These are phyloP conservation scores for Leucoraja ocellata DNA, from an alignment of 2,797 vertebrate species.

Conservation along the genomic window DNA sequence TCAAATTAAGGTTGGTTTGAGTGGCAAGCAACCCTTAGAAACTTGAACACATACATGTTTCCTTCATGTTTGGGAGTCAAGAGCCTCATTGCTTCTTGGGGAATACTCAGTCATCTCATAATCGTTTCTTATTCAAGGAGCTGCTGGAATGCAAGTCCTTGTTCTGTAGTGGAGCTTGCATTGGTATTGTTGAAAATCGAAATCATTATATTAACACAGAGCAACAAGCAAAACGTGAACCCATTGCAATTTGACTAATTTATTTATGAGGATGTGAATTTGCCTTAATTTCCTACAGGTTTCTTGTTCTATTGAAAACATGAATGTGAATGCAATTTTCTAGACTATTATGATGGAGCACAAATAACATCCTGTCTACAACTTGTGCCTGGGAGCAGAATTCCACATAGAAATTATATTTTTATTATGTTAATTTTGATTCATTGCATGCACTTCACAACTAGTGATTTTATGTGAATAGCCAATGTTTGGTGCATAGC, in stretches of 20 bases:
- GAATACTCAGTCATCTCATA: not conserved
- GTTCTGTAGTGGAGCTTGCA: not conserved
- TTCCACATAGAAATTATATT: not conserved
- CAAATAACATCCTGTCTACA: not conserved
- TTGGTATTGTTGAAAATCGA: not conserved
- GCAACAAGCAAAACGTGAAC: not conserved
- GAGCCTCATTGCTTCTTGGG: not conserved
- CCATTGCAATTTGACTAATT: not conserved
- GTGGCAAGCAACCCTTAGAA: slow-evolving; percentile 17
- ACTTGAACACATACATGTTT: not conserved
- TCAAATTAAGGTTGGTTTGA: not conserved
- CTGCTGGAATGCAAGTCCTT: not conserved
- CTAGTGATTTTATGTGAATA: not conserved
- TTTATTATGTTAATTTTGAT: slow-evolving; percentile 24
- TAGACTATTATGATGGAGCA: not conserved
- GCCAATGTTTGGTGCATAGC: not conserved
- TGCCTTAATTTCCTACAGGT: not conserved
- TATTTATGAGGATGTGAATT: not conserved
- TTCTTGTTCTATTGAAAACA: not conserved
- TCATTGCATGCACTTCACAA: not conserved
- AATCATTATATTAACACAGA: not conserved
- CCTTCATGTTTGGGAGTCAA: slow-evolving; percentile 4
- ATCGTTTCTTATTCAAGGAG: not conserved
- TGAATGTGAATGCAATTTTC: slow-evolving; percentile 14
- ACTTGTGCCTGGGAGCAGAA: not conserved